Percentiles rank a stretch among this genome's conserved stretches.
These are phyloP conservation scores for Tinea pellionella DNA, from an alignment of 2,888 invertebrate genomes.

Conservation along the genomic window DNA sequence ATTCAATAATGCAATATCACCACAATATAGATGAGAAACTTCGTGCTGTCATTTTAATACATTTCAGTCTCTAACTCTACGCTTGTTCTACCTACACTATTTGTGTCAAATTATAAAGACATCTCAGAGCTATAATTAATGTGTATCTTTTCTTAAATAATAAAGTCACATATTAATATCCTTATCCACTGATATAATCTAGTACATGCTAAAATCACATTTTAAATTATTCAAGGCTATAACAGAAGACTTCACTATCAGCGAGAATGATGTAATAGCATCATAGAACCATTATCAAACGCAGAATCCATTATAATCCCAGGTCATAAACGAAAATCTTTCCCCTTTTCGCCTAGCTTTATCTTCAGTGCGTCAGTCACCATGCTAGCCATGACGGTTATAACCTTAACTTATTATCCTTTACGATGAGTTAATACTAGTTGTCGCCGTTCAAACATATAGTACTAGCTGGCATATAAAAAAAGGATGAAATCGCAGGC, in stretches of 20 bases:
- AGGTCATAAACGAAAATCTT: constrained; percentile 60
- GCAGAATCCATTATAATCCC: constrained; percentile 57
- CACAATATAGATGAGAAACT: too few relatives aligned
- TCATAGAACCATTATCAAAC: constrained; percentile 43
- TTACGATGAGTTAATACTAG: constrained; percentile 57
- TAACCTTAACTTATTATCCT: constrained; percentile 66
- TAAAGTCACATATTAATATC: background rate
- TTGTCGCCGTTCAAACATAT: constrained; percentile 58
- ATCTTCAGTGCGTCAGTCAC: constrained; percentile 38
- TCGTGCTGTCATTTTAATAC: too few relatives aligned
- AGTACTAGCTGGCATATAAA: constrained; percentile 45
- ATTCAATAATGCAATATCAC: too few relatives aligned
- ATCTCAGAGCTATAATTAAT: background rate
- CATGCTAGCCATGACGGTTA: constrained; percentile 38
- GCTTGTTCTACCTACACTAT: too few relatives aligned
- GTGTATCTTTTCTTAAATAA: background rate
- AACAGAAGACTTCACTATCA: constrained; percentile 9
- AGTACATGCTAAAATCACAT: background rate
- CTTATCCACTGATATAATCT: background rate
- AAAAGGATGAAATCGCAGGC: constrained; percentile 47
- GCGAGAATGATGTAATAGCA: constrained; percentile 44
- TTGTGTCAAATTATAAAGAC: background rate
- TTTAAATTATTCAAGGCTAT: background rate
- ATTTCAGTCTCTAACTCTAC: too few relatives aligned
- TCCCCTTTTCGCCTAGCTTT: constrained; percentile 41